These are phyloP conservation scores for Pelecanus crispus DNA, from an alignment of 2,113 vertebrate species.

Conservation along the genomic window DNA sequence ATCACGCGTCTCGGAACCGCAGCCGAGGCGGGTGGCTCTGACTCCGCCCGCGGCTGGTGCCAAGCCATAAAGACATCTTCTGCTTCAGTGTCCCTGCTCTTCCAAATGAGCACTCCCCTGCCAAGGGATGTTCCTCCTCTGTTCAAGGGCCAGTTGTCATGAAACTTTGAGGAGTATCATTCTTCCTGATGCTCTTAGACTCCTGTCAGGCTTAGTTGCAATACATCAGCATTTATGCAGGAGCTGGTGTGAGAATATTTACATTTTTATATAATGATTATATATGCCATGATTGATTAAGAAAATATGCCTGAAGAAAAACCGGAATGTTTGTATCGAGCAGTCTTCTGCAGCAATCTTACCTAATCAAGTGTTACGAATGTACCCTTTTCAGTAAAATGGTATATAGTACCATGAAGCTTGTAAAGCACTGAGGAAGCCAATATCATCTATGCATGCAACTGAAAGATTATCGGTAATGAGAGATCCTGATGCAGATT, in stretches of 20 bases:
- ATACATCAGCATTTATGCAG: background rate
- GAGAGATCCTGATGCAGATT: background rate
- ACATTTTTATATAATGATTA: background rate
- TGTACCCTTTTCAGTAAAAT: background rate
- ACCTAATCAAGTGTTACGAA: background rate
- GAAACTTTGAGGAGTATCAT: fast-evolving
- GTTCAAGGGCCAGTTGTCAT: background rate
- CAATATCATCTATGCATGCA: background rate
- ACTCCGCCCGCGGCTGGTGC: fast-evolving
- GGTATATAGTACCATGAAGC: background rate
- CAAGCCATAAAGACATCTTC: background rate
- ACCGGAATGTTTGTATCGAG: fast-evolving
- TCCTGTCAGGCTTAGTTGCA: background rate
- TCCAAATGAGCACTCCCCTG: background rate
- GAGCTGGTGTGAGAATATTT: background rate
- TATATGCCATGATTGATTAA: background rate
- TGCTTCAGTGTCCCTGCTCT: background rate
- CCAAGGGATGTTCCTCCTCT: background rate
- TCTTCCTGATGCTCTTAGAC: background rate
- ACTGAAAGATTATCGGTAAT: background rate
- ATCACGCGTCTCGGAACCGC: background rate
- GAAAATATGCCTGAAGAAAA: background rate
- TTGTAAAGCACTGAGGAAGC: background rate
- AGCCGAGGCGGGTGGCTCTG: background rate
- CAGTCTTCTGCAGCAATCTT: background rate